These are phyloP conservation scores for Syrmaticus mikado DNA, from an alignment of 2,113 vertebrate species.

Conservation along the genomic window DNA sequence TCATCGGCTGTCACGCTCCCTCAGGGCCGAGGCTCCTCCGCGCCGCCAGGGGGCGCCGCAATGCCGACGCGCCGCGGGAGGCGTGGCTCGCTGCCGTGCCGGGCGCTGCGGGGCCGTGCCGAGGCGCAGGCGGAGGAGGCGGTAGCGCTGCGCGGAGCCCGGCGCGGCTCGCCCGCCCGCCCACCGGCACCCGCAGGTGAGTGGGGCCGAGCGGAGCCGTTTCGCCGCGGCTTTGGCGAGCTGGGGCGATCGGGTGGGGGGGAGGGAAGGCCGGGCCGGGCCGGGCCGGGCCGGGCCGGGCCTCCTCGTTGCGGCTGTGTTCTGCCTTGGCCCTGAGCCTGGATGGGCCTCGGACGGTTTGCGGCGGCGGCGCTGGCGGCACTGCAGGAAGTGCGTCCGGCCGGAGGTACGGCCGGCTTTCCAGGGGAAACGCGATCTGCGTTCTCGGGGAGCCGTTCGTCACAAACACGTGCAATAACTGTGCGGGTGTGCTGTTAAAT, in stretches of 20 bases:
- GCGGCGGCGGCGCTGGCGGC: too few relatives aligned
- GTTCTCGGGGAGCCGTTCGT: not conserved
- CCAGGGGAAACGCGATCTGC: not conserved
- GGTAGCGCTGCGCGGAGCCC: not conserved
- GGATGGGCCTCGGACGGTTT: not conserved
- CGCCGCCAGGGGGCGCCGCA: not conserved
- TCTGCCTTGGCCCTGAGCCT: too few relatives aligned
- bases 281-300: too few relatives aligned
- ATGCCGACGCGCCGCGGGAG: too few relatives aligned
- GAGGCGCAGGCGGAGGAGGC: not conserved
- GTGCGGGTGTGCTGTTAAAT: rapidly evolving
- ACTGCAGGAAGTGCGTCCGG: not conserved
- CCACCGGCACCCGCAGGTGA: not conserved
- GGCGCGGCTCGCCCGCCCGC: not conserved
- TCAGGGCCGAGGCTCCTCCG: not conserved
- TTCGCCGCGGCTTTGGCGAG: not conserved
- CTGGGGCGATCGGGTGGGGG: not conserved
- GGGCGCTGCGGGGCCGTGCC: not conserved
- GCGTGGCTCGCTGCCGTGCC: not conserved
- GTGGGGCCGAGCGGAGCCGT: not conserved
- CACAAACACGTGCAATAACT: rapidly evolving
- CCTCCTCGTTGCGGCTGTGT: not conserved
- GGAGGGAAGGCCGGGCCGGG: too few relatives aligned
- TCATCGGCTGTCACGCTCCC: not conserved
- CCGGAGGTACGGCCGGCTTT: not conserved